Evolutionary conservation across 2,888 invertebrate species (phyloP).

Genomic region (Macrosoma leucophasiata): DNA sequence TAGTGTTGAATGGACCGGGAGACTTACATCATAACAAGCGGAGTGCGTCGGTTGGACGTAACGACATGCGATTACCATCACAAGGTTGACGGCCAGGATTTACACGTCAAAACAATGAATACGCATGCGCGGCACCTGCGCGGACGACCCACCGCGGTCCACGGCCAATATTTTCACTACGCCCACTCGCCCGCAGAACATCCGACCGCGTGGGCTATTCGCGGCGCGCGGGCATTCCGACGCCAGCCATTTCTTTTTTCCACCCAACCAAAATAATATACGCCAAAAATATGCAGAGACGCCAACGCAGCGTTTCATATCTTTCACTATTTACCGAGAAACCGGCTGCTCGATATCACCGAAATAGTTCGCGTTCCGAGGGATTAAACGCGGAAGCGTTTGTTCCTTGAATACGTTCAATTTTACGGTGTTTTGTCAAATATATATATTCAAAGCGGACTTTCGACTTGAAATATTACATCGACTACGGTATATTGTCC

Average conservation of each 20-base stretch:
- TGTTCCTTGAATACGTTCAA: no score
- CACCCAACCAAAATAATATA: slow-evolving; percentile 58
- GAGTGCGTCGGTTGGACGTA: no score
- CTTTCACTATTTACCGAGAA: background rate
- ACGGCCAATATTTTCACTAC: slow-evolving; percentile 27
- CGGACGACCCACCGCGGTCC: slow-evolving; percentile 13
- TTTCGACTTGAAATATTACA: no score
- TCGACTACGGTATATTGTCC: no score
- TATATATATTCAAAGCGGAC: no score
- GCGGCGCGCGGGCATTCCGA: slow-evolving; percentile 55
- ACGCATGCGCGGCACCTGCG: slow-evolving; percentile 4
- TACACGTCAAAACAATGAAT: slow-evolving; percentile 9
- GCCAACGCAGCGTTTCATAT: slow-evolving; percentile 21
- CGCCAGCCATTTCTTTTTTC: slow-evolving; percentile 54
- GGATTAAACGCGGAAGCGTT: no score
- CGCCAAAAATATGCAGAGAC: slow-evolving; percentile 55
- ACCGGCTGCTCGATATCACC: no score
- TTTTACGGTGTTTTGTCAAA: no score
- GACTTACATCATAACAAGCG: no score
- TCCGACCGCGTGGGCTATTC: slow-evolving; percentile 61
- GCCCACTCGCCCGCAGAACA: slow-evolving; percentile 56
- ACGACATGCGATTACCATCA: no score
- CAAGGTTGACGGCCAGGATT: slow-evolving; percentile 8
- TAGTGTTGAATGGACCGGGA: no score
- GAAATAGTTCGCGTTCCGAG: no score